Evolutionary conservation across 2,888 invertebrate species (phyloP).

Genomic region (Hydropsyche betteni): DNA sequence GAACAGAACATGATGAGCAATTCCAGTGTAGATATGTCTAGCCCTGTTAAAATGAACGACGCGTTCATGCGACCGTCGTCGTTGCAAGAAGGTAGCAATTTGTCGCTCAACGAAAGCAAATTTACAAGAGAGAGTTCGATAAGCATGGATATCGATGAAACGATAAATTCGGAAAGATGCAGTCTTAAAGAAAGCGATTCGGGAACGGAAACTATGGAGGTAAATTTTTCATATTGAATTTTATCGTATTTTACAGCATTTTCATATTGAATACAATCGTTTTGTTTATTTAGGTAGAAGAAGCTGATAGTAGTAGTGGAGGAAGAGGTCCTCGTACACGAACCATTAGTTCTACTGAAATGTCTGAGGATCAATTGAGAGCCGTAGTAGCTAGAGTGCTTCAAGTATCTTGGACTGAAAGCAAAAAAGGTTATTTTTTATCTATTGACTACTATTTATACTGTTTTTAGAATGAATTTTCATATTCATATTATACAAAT

Average conservation of each 20-base stretch:
- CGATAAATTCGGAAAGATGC: constrained; percentile 45
- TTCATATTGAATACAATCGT: constrained; percentile 42
- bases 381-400: constrained; percentile 74
- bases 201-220: constrained; percentile 80
- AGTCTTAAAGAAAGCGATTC: constrained; percentile 69
- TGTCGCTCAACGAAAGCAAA: constrained; percentile 52
- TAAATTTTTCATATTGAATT: constrained; percentile 53
- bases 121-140: constrained; percentile 53
- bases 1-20: constrained; percentile 5
- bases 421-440: constrained; percentile 61
- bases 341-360: constrained; percentile 67
- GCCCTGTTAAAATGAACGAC: constrained; percentile 48
- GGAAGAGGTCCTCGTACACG: constrained; percentile 62
- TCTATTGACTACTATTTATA: too few species aligned
- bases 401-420: constrained; percentile 76
- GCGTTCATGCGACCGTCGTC: constrained; percentile 39
- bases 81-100: constrained; percentile 55
- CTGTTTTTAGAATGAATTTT: too few species aligned
- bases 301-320: constrained; percentile 63
- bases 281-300: constrained; percentile 62
- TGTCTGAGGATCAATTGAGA: constrained; percentile 72
- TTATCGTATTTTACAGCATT: neutral
- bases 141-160: constrained; percentile 70
- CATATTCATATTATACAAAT: neutral
- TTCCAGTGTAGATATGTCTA: constrained; percentile 55